phyloP scores from a whole-genome alignment of 1,140 invertebrate species.

The Apis dorsata region DNA sequence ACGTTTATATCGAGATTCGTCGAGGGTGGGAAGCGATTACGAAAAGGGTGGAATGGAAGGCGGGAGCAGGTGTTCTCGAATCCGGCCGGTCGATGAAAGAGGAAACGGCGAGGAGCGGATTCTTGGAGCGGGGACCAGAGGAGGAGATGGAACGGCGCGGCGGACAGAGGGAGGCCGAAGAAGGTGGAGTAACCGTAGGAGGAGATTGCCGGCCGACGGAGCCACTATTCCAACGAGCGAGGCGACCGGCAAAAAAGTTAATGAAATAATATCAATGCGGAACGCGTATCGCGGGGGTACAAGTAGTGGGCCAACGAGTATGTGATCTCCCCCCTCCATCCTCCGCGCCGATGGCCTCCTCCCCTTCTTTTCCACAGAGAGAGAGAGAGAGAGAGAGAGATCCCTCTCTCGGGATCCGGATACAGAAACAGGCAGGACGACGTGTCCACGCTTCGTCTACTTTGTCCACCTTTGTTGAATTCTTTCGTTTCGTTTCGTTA shows the following conservation, averaged over 20 bases:
- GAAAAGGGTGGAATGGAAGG: neutral
- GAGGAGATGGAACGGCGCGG: slow-evolving; percentile 23
- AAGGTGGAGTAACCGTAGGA: slow-evolving; percentile 57
- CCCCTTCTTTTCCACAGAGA: slow-evolving; percentile 41
- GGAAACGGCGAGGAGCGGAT: neutral
- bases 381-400: too few species aligned
- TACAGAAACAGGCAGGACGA: neutral
- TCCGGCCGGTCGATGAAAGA: slow-evolving; percentile 10
- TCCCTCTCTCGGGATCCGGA: slow-evolving; percentile 4
- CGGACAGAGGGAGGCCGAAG: slow-evolving; percentile 25
- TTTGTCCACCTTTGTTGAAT: neutral
- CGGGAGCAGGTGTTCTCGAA: slow-evolving; percentile 50
- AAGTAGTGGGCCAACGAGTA: slow-evolving; percentile 76
- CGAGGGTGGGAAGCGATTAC: too few species aligned
- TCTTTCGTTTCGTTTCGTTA: neutral
- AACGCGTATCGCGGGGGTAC: slow-evolving; percentile 78
- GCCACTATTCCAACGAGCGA: slow-evolving; percentile 68
- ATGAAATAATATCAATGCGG: slow-evolving; percentile 80
- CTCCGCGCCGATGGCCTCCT: slow-evolving; percentile 6
- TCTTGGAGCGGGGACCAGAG: slow-evolving; percentile 3
- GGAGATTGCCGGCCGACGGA: slow-evolving; percentile 64
- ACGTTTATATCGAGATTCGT: too few species aligned
- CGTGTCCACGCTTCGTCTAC: neutral
- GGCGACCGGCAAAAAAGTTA: slow-evolving; percentile 75
- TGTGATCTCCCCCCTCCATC: slow-evolving; percentile 53